Conservation (phyloP, 2,888 invertebrate genomes). For the Ephialtes manifestator region DNA sequence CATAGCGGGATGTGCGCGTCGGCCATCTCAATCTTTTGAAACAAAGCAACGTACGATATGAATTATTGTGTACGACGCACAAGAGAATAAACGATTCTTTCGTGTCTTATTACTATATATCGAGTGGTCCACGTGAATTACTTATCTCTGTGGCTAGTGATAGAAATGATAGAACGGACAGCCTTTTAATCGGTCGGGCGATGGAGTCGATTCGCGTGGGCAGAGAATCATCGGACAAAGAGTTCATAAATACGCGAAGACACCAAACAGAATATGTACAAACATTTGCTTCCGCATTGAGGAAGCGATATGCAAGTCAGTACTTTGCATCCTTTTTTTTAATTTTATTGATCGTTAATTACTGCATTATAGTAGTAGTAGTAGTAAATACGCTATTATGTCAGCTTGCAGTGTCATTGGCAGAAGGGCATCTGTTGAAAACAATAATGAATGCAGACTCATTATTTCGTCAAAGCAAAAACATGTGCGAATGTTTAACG, state of each 20-base stretch:
- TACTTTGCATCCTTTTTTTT: no score
- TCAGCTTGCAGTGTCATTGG: not conserved
- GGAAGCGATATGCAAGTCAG: no score
- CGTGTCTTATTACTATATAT: slow-evolving; percentile 11
- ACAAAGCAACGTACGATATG: slow-evolving; percentile 38
- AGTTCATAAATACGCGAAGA: not conserved
- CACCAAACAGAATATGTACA: not conserved
- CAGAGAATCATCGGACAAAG: not conserved
- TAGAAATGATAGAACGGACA: slow-evolving; percentile 26
- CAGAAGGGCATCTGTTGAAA: not conserved
- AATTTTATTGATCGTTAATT: no score
- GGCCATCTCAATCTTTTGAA: slow-evolving; percentile 58
- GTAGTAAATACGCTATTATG: not conserved
- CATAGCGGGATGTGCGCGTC: slow-evolving; percentile 45
- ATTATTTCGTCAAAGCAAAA: not conserved
- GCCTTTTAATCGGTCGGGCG: not conserved
- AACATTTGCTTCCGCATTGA: no score
- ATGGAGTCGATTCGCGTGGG: slow-evolving; percentile 8
- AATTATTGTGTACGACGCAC: slow-evolving; percentile 28
- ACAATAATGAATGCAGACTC: not conserved
- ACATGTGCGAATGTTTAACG: not conserved
- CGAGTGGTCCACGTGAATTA: slow-evolving; percentile 16
- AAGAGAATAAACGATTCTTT: slow-evolving; percentile 2
- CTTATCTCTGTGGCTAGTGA: slow-evolving; percentile 3
- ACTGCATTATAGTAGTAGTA: no score